Conservation (phyloP, 2,888 invertebrate genomes). For the Ectemnius continuus region DNA sequence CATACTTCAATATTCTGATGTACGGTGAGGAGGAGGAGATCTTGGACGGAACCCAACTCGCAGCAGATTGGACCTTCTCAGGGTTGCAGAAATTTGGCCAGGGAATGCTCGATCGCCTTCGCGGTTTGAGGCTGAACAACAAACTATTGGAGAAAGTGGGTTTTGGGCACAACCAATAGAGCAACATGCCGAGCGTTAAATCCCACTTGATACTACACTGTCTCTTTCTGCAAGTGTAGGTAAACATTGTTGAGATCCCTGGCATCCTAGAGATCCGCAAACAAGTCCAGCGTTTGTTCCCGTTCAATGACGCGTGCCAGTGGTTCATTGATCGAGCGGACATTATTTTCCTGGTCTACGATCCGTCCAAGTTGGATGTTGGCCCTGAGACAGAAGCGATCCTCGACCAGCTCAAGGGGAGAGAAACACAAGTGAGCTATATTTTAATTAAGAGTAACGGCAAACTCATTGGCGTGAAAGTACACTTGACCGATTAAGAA, state of each 20-base stretch:
- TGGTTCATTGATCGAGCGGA: conserved; percentile 98
- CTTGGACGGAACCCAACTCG: conserved; percentile 93
- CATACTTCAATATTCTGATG: conserved; percentile 94
- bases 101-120: conserved; percentile 92
- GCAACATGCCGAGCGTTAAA: background rate
- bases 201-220: background rate
- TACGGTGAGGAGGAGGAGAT: conserved; percentile 92
- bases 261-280: conserved; percentile 96
- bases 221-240: conserved; percentile 79
- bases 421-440: conserved; percentile 88
- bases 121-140: conserved; percentile 89
- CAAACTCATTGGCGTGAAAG: background rate
- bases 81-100: conserved; percentile 97
- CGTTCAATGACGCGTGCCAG: conserved; percentile 97
- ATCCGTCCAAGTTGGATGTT: conserved; percentile 96
- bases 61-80: conserved; percentile 96
- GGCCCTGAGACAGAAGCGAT: conserved; percentile 97
- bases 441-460: background rate
- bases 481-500: conserved; percentile 17
- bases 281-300: conserved; percentile 94
- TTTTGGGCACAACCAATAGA: background rate
- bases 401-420: conserved; percentile 95
- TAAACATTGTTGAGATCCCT: conserved; percentile 97
- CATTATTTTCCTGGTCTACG: conserved; percentile 96
- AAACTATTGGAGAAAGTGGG: conserved; percentile 92